A percentile compares a stretch with the other conserved stretches of the same genome.
Conservation (phyloP, 2,888 invertebrate species). For the Xanthia togata region DNA sequence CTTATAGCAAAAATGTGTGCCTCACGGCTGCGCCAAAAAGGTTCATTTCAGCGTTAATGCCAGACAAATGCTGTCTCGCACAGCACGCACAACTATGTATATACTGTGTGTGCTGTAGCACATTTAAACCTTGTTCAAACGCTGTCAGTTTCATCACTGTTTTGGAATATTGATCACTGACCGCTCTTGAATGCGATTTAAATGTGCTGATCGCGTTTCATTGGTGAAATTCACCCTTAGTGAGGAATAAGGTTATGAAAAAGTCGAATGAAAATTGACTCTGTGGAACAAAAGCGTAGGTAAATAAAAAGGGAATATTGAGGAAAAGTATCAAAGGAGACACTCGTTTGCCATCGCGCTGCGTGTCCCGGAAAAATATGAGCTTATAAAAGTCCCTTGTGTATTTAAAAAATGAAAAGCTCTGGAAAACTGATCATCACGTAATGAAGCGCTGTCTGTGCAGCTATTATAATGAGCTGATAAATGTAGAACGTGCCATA, state of each 20-base stretch:
- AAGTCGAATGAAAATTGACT: slow-evolving; percentile 12
- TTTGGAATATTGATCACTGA: neutral
- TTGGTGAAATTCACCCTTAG: neutral
- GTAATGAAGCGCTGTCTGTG: neutral
- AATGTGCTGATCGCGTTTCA: neutral
- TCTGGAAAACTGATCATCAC: neutral
- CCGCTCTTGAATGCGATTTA: neutral
- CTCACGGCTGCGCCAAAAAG: too few relatives aligned
- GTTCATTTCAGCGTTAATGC: too few relatives aligned
- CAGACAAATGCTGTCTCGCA: too few relatives aligned
- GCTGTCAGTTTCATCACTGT: neutral
- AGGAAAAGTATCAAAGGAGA: slow-evolving; percentile 22
- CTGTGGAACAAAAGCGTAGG: neutral
- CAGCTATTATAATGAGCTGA: neutral
- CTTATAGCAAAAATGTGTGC: too few relatives aligned
- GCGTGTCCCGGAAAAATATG: slow-evolving; percentile 23
- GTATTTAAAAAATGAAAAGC: neutral
- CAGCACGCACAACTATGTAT: too few relatives aligned
- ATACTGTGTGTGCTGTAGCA: too few relatives aligned
- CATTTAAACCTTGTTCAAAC: neutral
- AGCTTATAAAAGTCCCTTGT: neutral
- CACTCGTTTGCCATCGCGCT: slow-evolving; percentile 3
- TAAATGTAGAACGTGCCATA: neutral
- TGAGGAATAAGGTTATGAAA: slow-evolving; percentile 18
- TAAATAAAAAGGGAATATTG: slow-evolving; percentile 18